A percentile compares a stretch with the other conserved stretches of the same genome.
Conservation (phyloP, 2,113 vertebrate species). For the Astur gentilis region DNA sequence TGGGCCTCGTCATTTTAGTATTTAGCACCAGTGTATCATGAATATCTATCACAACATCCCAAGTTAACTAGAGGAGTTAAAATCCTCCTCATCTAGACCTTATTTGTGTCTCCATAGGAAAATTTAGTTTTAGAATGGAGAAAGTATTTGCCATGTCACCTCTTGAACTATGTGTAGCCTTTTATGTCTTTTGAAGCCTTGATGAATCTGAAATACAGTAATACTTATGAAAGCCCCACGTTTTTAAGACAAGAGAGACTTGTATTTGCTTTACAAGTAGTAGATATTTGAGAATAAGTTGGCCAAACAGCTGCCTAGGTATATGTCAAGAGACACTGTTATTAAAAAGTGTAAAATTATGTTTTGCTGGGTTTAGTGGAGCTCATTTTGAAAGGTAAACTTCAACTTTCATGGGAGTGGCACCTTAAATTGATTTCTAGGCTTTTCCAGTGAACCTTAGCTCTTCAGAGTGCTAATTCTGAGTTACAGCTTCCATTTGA, state of each 20-base stretch:
- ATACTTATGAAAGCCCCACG: background rate
- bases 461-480: conserved; percentile 26
- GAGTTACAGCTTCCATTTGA: conserved; percentile 25
- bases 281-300: background rate
- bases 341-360: background rate
- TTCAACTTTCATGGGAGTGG: background rate
- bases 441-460: background rate
- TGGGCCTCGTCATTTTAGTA: background rate
- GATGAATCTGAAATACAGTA: background rate
- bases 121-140: background rate
- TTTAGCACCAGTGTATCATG: background rate
- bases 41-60: background rate
- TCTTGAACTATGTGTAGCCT: background rate
- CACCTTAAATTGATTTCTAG: conserved; percentile 1
- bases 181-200: background rate
- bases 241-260: background rate
- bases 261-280: background rate
- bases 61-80: background rate
- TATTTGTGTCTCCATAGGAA: background rate
- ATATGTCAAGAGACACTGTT: background rate
- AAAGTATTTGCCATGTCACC: background rate
- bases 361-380: background rate
- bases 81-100: background rate
- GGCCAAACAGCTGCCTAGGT: background rate
- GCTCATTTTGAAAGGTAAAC: background rate